Evolutionary conservation across 2,797 vertebrate genomes (phyloP), one percentile per base, ranked within the genome.

Genomic region (Ceryle rudis): DNA sequence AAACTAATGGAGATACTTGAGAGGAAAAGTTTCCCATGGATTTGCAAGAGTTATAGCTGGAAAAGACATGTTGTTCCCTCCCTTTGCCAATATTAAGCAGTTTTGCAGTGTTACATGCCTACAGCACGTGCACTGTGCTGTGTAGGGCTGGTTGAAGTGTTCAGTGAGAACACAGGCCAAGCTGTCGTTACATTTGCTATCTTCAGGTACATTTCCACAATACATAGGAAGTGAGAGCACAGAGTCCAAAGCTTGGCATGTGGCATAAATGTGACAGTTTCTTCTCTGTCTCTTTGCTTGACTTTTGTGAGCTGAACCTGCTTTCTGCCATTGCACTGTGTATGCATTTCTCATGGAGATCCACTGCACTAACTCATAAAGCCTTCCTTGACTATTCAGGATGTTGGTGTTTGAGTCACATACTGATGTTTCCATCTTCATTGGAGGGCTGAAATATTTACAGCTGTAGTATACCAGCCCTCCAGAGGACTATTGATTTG

Each of bases 1-100:
- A 81, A 74, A 81, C 26, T 21, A 81, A 47, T 1, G 15, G 26
- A 86, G 16, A 35, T 12, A 15, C 55, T 81, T 65, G 47, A 85
- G 39, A 82, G 62, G 26, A 80, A 87, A 85, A 31, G 17, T 91
- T 96, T 97, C 94, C 88, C 86, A 94, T 2, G 13, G 72, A 89
- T 92, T 74, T 81, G 52, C 29, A 54, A 57, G 67, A 73, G 52
- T 55, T 90, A 78, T 88, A 95, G 64, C 67, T 96, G 91, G 78
- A 74, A 94, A 92, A 94, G 74, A 82, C 88, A 77, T 33, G 86
- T 39, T 93, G 78, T 90, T 95, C 83, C 37, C 37, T 67, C n/a
- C 80, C 17, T 29, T 57, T 92, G 95, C 88, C 94, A 95, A 4
- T 42, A 33, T 44, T 77, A 28, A 92, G 74, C 44, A 55, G 67